A percentile compares a stretch with the other conserved stretches of the same genome.
These are phyloP conservation scores for Cryptocheilus praepositus DNA, from an alignment of 2,888 invertebrate genomes.

Conservation along the genomic window DNA sequence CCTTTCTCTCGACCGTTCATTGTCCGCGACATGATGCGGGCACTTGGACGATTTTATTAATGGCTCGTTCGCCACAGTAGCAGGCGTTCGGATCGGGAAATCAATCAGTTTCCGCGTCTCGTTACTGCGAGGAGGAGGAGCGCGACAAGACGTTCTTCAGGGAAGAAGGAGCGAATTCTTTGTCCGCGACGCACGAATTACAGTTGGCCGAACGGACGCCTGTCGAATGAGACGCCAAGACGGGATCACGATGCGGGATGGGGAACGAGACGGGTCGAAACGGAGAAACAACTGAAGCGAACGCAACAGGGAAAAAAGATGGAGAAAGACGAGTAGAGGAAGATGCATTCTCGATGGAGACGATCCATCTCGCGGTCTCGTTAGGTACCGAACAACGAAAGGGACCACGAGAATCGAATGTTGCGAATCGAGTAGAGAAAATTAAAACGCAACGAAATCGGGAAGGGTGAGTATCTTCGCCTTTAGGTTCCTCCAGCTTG, in stretches of 20 bases:
- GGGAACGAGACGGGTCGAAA: conserved; percentile 5
- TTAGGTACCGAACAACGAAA: conserved; percentile 50
- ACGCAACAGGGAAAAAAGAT: neutral
- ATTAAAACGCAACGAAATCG: conserved; percentile 21
- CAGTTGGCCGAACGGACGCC: conserved; percentile 23
- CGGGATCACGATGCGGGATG: conserved; percentile 5
- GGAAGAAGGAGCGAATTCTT: conserved; percentile 43
- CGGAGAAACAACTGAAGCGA: conserved; percentile 2
- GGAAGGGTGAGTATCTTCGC: conserved; percentile 25
- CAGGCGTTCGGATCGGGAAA: conserved; percentile 50
- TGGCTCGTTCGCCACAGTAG: conserved; percentile 46
- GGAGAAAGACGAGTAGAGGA: conserved; percentile 19
- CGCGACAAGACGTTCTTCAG: neutral
- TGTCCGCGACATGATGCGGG: conserved; percentile 18
- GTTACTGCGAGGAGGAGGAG: conserved; percentile 5
- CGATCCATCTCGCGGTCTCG: conserved; percentile 61
- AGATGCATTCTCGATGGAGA: conserved; percentile 50
- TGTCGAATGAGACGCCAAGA: conserved; percentile 45
- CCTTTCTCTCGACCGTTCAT: conserved; percentile 9
- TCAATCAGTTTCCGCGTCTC: conserved; percentile 49
- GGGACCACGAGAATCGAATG: too few species aligned
- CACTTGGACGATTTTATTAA: conserved; percentile 49
- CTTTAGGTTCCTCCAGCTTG: conserved; percentile 18
- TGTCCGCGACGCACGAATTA: conserved; percentile 52
- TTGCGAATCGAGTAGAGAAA: conserved; percentile 23